Percentiles rank a stretch among this genome's conserved stretches.
Conservation (phyloP, 35 echinoderm and acorn worm genomes). For the Heliocidaris tuberculata region DNA sequence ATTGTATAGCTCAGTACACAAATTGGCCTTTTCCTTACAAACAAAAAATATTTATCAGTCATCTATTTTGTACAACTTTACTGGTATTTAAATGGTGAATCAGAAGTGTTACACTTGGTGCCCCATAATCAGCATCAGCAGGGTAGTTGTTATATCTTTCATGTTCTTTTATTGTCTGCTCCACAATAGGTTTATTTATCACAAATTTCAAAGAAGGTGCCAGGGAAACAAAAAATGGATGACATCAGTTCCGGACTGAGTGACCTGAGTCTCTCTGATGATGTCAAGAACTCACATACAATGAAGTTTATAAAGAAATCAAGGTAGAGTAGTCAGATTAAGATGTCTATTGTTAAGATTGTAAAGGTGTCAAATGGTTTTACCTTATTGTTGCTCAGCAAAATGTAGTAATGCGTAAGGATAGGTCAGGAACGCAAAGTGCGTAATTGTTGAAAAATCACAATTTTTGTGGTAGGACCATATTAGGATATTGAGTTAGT, state of each 20-base stretch:
- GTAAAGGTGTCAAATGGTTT: no score
- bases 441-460: no score
- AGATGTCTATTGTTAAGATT: no score
- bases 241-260: conserved; percentile 10
- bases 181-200: conserved; percentile 23
- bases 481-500: no score
- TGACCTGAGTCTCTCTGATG: conserved; percentile 40
- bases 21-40: no score
- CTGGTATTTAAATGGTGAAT: background rate
- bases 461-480: no score
- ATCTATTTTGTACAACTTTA: background rate
- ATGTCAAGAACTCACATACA: background rate
- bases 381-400: no score
- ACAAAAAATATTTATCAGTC: no score
- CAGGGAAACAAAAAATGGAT: background rate
- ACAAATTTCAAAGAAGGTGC: conserved; percentile 27
- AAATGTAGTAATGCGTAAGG: no score
- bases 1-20: no score
- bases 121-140: background rate
- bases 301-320: background rate
- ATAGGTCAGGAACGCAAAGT: no score
- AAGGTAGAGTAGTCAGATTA: background rate
- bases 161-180: background rate
- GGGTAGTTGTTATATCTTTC: background rate
- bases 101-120: background rate